A percentile compares a stretch with the other conserved stretches of the same genome.
Conservation (phyloP, 2,888 invertebrate species). For the Lasiommata megera region DNA sequence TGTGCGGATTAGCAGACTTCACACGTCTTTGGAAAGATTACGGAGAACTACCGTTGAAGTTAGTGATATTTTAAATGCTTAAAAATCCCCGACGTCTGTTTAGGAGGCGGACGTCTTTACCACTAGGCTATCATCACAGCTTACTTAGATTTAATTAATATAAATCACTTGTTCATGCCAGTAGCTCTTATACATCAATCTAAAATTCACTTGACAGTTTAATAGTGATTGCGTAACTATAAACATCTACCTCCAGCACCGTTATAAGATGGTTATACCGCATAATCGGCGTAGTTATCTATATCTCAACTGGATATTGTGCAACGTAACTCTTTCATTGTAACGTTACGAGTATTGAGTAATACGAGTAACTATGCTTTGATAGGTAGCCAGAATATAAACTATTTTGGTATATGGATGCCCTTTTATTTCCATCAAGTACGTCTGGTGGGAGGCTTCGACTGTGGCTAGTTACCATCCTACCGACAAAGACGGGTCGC, state of each 20-base stretch:
- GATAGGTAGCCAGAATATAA: background rate
- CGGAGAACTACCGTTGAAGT: no score
- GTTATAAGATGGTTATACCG: slow-evolving; percentile 9
- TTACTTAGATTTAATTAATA: no score
- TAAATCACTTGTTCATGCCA: no score
- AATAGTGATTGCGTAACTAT: slow-evolving; percentile 8
- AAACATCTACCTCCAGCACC: slow-evolving; percentile 7
- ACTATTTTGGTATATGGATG: slow-evolving; percentile 1
- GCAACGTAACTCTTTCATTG: background rate
- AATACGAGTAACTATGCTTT: background rate
- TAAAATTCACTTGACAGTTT: slow-evolving; percentile 1
- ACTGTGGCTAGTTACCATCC: no score
- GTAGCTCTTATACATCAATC: background rate
- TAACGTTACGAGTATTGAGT: background rate
- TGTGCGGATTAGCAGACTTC: no score
- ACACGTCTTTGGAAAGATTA: no score
- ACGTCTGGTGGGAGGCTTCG: no score
- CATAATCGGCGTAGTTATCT: slow-evolving; percentile 6
- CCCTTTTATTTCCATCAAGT: background rate
- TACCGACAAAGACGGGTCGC: no score
- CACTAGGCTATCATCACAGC: no score
- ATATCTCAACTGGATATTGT: background rate
- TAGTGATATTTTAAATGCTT: no score
- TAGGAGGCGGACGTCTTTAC: no score
- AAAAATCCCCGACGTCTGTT: no score